A percentile compares a stretch with the other conserved stretches of the same genome.
Evolutionary conservation across 1,140 invertebrate genomes (phyloP).

Genomic region (Aphelenchoides avenae): DNA sequence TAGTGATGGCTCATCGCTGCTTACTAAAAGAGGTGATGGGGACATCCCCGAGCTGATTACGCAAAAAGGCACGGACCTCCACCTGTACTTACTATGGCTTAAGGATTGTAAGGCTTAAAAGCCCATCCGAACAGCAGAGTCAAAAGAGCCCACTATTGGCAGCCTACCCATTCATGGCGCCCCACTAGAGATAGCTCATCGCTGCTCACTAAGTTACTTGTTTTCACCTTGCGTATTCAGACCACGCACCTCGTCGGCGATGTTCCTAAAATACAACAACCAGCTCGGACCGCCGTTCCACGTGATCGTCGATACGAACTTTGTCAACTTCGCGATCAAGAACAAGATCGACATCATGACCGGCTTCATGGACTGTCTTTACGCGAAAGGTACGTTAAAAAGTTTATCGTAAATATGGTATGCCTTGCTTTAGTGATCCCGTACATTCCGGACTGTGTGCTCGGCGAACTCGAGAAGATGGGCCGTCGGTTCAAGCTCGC

Average conservation of each 20-base stretch:
- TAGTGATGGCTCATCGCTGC: too few species aligned
- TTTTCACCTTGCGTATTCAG: too few species aligned
- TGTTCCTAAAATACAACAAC: constrained; percentile 98
- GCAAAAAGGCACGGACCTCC: too few species aligned
- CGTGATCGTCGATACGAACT: constrained; percentile 94
- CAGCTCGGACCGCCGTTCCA: constrained; percentile 96
- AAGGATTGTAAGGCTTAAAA: too few species aligned
- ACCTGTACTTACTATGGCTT: too few species aligned
- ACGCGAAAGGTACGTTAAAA: constrained; percentile 98
- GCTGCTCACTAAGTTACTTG: constrained; percentile 1
- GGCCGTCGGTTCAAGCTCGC: constrained; percentile 92
- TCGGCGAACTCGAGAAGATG: constrained; percentile 96
- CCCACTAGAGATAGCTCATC: too few species aligned
- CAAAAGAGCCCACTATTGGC: too few species aligned
- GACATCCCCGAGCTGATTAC: too few species aligned
- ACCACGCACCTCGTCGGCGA: constrained; percentile 55
- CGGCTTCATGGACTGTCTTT: constrained; percentile 93
- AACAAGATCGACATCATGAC: constrained; percentile 89
- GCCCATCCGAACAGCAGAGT: too few species aligned
- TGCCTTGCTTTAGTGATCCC: constrained; percentile 70
- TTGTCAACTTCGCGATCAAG: constrained; percentile 97
- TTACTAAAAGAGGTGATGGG: too few species aligned
- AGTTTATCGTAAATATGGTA: constrained; percentile 9
- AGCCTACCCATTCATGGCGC: too few species aligned
- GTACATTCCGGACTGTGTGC: constrained; percentile 95